Base-by-base conservation (phyloP, 1,140 invertebrate species). In the Triops longicaudatus region DNA sequence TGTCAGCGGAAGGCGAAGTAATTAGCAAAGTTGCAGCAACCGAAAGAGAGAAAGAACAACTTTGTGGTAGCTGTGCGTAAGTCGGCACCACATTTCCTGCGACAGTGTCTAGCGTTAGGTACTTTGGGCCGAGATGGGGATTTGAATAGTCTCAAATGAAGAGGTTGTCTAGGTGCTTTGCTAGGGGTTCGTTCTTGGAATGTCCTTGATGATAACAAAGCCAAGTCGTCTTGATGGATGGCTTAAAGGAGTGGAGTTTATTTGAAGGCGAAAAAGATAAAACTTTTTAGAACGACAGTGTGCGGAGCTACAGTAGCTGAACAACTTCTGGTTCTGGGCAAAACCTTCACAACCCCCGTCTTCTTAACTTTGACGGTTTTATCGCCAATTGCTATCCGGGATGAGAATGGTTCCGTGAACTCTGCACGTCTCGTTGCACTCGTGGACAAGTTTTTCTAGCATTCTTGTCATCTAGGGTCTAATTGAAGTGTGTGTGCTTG, bases 141-240 rank as follows among this genome's bases (percentile, higher is more conserved):
- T 63, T 22, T 0, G 50, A 63, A 63, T 63, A 10, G 44, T n/a
- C 14, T 5, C 10, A 3, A 63, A 63, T 17, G 22, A 22, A 63
- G 50, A 63, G 50, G 50, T 63, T 9, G 14, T 22, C 22, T 9
- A 63, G 50, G 50, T 63, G 50, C 50, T 63, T 2, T 2, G 31
- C 31, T 37, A 37, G 31, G 31, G 31, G 50, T 22, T 63, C 17
- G 50, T 63, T 63, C 50, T 63, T 63, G 50, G 50, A 63, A 63
- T 63, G 50, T 14, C 50, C 50, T 63, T 63, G 50, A 63, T 63
- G 50, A 63, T 63, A 63, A 63, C 50, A 63, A 63, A 63, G 50
- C 50, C 14, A 10, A 22, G 14, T 22, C n/a, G 14, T 22, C 50
- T 63, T 63, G 50, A 63, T 63, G 50, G 50, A 63, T 63, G 14